Evolutionary conservation across 2,797 vertebrate genomes (phyloP), one percentile per base, ranked within the genome.

Genomic region (Lepilemur septentrionalis): DNA sequence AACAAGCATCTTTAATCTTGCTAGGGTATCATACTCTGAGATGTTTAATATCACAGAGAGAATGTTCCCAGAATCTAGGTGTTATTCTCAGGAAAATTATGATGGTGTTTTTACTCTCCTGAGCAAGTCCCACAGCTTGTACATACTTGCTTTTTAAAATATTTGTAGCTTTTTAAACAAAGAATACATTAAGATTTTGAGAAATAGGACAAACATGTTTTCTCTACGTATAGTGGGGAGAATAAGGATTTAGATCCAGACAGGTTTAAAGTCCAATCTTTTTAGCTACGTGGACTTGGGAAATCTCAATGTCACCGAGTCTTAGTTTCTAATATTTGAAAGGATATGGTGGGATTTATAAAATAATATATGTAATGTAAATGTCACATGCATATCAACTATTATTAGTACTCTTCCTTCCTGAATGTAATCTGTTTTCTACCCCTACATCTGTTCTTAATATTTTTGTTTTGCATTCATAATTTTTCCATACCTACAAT

Each of bases 281-380:
- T 43, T 86, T 25, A 85, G 20, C 12, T 61, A 10, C 2, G 0
- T 67, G 20, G 63, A 73, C 25, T 75, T 81, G 43, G 28, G 30
- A 6, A 73, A 50, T 67, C 30, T 63, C n/a, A 90, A 63, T 35
- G 9, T 79, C 48, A 48, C 32, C 35, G 10, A 69, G 20, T 65
- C 30, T 55, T 67, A 79, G 38, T 83, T 93, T 93, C 70, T n/a
- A 85, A 83, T 90, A 65, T 63, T 65, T 90, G 57, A 90, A 89
- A 22, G 25, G 6, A 25, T 46, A 0, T 50, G 12, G 30, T 89
- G 35, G 18, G 7, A 85, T 92, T 75, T 70, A 50, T 80, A 88
- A 87, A 78, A 48, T 78, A 75, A 79, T 22, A 41, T 52, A 8
- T 81, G 13, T 41, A 50, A 72, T 13, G 0, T 63, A 85, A 93